Base-by-base conservation (phyloP, 2,797 vertebrate species). In the Gymnocypris eckloni region DNA sequence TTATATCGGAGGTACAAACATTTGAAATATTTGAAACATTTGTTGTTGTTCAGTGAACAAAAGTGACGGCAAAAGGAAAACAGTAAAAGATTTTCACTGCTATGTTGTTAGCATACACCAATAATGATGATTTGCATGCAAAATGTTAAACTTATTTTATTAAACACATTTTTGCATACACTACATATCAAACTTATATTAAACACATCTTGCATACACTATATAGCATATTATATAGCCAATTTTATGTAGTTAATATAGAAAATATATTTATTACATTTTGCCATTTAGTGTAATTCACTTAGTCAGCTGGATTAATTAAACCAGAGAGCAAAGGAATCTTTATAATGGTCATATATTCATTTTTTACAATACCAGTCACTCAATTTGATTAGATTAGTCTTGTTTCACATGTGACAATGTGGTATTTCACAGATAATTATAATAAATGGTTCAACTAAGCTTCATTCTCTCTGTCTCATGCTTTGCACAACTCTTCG, bases 61-160 rank as follows among this genome's bases (percentile, higher is more conserved):
- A 82, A 72, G 52, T 72, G 37, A 59, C 11, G 1, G 33, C 37
- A 43, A 82, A 71, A 82, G 37, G 22, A 79, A 43, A 41, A 25
- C 18, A 41, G 12, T 6, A 37, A 81, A 43, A 25, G 20, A 6
- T 77, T 16, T 25, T 9, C n/a, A 16, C 6, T 61, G 2, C 13
- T 10, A 18, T 59, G 8, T 45, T 72, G 8, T 45, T 72, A 13
- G 56, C 37, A 37, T 77, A 1, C 12, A 56, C 6, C 52, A 66
- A 66, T 25, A 61, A 61, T 25, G 59, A 25, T 13, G n/a, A 61
- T 12, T 61, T 61, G 59, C 59, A 25, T 2, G 59, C 11, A 25
- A 61, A 25, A 25, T 61, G 12, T 25, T 2, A 61, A 11, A 61
- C 22, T 8, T 9, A 18, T 67, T 18, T 33, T 66, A 18, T 33